Evolutionary conservation across 2,797 vertebrate genomes (phyloP), one percentile per base, ranked within the genome.

Genomic region (Scolopax bukidnonensis): DNA sequence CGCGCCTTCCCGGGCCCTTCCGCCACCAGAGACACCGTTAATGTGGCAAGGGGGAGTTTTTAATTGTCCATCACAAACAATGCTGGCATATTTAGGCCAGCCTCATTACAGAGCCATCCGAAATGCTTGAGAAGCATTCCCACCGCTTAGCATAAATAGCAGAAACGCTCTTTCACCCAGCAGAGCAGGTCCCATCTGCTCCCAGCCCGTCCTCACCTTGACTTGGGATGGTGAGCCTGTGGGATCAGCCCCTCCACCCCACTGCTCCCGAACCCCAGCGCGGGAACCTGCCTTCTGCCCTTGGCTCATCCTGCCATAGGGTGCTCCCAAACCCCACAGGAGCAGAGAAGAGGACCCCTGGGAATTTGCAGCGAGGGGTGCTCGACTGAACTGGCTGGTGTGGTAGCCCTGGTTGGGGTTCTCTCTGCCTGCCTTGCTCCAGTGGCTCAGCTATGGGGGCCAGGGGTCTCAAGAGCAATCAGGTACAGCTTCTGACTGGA

Each of bases 121-220:
- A 99, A 98, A 98, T 97, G 97, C 98, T 94, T 97, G 97, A 98
- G 98, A 97, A 98, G 98, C 98, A 98, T 99, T 99, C 99, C 98
- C 99, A 99, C 98, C 98, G 97, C 98, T 98, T 98, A 98, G 88
- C 97, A 98, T 99, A 98, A 99, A 99, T 98, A 98, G 98, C 98
- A 98, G 98, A 99, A 99, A 98, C 96, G 87, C 97, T 98, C 98
- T 99, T 99, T 99, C 98, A 99, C 98, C 96, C 98, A 98, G 98
- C 98, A 98, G 98, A 98, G 98, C 99, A 99, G 99, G 99, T 99
- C 99, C 98, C 99, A 99, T 99, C 98, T 99, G 99, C 98, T 99
- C 98, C 98, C 98, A 98, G 96, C 98, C 98, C 96, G 84, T 99
- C 98, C 98, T 99, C 98, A 99, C 99, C 99, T 99, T 99, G 98